Evolutionary conservation across 1,140 invertebrate genomes (phyloP), one percentile per base, ranked within the genome.

Genomic region (Zaprionus lachaisei): DNA sequence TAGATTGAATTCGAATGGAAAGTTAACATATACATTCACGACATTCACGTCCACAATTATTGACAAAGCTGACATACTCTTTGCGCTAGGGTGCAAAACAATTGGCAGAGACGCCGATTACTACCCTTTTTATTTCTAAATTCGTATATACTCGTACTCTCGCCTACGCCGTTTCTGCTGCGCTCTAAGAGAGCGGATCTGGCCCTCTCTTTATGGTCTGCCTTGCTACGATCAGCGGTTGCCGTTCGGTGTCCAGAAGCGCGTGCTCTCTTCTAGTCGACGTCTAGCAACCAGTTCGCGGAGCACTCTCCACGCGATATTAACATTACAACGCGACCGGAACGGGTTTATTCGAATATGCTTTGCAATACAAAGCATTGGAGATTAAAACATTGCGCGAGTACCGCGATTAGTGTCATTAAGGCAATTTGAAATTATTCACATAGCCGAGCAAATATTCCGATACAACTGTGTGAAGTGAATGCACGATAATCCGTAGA

Each of bases 301-400:
- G 41, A 44, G 34, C 54, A 71, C 72, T 56, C 70, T 87, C 63
- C 20, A 54, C 72, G 69, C 75, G 80, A n/a, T 6, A 3, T 34
- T 58, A 73, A n/a, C 6, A 9, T 34, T 63, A 73, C 63, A 79
- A 67, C 72, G 56, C 47, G 34, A 9, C 22, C 66, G 83, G 67
- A 87, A 86, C 83, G 73, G 73, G 84, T 86, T 86, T 66, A 55
- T 54, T 44, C 22, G 73, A 54, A 54, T 47, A 47, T 58, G 41
- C 31, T 38, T 44, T 28, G 49, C 55, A 55, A 71, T 57, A 81
- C 68, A 84, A 77, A 38, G 57, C 64, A 76, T 72, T 49, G 5
- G 11, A 47, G n/a, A 37, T 72, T 41, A 70, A 31, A 28, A 17
- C 24, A 2, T 41, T n/a, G 2, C n/a, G 26, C 37, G n/a, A 44